Conservation (phyloP, 2,113 vertebrate genomes). For the Bos indicus region DNA sequence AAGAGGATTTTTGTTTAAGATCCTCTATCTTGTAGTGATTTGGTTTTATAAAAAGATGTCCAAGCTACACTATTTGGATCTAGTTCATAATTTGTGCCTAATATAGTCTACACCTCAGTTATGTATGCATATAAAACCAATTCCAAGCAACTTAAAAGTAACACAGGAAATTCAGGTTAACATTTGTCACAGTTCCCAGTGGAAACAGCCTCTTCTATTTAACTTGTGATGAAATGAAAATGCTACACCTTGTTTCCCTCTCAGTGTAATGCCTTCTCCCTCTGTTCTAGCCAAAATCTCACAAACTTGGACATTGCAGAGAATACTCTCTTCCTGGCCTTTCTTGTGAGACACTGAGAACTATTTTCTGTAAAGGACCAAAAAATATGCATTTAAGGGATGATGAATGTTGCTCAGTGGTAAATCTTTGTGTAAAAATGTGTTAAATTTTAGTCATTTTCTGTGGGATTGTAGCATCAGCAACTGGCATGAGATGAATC, state of each 20-base stretch:
- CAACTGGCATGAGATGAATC: slow-evolving; percentile 76
- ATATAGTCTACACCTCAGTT: slow-evolving; percentile 68
- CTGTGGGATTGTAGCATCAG: slow-evolving; percentile 77
- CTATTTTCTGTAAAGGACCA: slow-evolving; percentile 72
- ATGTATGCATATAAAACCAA: slow-evolving; percentile 66
- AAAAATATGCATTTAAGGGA: slow-evolving; percentile 68
- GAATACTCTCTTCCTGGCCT: slow-evolving; percentile 67
- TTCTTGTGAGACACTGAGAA: slow-evolving; percentile 66
- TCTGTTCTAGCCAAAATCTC: slow-evolving; percentile 55
- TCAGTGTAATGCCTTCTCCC: slow-evolving; percentile 42
- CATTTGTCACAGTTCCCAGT: slow-evolving; percentile 71
- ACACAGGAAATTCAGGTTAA: slow-evolving; percentile 74
- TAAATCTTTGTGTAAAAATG: slow-evolving; percentile 75
- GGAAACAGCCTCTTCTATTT: slow-evolving; percentile 73
- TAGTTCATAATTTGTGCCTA: slow-evolving; percentile 60
- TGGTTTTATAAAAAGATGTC: slow-evolving; percentile 42
- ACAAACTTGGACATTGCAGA: slow-evolving; percentile 67
- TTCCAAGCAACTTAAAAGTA: slow-evolving; percentile 67
- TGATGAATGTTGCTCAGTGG: slow-evolving; percentile 73
- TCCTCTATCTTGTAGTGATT: slow-evolving; percentile 17
- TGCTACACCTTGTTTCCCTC: slow-evolving; percentile 60
- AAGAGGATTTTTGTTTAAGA: slow-evolving; percentile 1
- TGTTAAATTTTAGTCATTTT: slow-evolving; percentile 79
- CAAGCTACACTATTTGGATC: slow-evolving; percentile 57
- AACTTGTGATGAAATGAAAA: slow-evolving; percentile 66